These are phyloP conservation scores for Rhagonycha lutea DNA, from an alignment of 2,888 invertebrate genomes.

Conservation along the genomic window DNA sequence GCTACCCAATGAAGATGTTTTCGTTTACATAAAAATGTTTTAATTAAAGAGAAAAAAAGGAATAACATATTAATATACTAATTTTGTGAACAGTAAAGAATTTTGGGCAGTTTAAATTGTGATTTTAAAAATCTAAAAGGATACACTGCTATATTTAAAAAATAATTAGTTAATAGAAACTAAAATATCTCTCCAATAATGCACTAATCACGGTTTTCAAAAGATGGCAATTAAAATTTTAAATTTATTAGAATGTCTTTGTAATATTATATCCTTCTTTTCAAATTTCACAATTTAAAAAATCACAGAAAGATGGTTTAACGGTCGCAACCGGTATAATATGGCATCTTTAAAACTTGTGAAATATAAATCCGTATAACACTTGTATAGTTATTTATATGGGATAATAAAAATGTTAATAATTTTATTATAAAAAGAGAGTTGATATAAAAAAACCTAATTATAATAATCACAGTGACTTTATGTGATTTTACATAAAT, in stretches of 20 bases:
- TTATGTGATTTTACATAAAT: neutral
- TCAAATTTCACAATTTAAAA: neutral
- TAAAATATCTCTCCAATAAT: neutral
- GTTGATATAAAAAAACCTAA: neutral
- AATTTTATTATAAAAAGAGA: neutral
- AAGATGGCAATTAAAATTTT: neutral
- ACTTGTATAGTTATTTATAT: neutral
- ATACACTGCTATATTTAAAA: neutral
- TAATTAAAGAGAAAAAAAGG: neutral
- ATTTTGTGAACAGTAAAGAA: neutral
- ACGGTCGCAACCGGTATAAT: neutral
- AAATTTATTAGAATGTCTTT: neutral
- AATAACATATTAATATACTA: neutral
- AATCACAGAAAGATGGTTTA: neutral
- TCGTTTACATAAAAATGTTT: neutral
- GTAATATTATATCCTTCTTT: neutral
- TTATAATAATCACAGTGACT: neutral
- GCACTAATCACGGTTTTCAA: neutral
- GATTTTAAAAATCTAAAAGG: neutral
- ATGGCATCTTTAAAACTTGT: neutral
- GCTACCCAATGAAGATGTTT: neutral
- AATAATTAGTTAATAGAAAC: neutral
- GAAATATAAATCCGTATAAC: neutral
- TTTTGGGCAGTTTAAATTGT: neutral
- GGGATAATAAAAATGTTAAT: neutral